phyloP scores from a whole-genome alignment of 2,888 invertebrate genomes.

The Ctena decussata region DNA sequence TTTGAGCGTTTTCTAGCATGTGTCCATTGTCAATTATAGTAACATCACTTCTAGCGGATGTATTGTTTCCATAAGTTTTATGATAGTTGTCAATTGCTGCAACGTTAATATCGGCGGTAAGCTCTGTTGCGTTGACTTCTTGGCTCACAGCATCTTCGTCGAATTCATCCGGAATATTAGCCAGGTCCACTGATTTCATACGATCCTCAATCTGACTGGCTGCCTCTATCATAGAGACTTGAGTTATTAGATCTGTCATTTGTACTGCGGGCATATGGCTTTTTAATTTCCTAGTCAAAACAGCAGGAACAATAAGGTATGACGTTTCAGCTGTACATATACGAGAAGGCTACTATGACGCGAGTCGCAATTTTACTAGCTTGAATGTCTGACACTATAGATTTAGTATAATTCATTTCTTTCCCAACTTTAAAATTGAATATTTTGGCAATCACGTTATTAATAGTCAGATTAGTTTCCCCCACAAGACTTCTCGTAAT shows the following conservation, averaged over 20 bases:
- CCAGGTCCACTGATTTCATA: background rate
- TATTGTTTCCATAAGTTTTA: background rate
- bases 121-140: background rate
- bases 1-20: background rate
- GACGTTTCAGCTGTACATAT: background rate
- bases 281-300: background rate
- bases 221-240: conserved; percentile 37
- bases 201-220: background rate
- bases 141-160: background rate
- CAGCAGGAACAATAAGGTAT: background rate
- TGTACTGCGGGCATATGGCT: conserved; percentile 44
- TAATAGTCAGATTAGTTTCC: background rate
- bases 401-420: background rate
- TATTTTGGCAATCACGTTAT: background rate
- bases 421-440: background rate
- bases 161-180: background rate
- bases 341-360: background rate
- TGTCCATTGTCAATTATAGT: background rate
- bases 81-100: background rate
- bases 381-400: background rate
- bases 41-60: background rate
- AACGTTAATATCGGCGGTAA: background rate
- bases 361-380: background rate
- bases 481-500: background rate
- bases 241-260: conserved; percentile 18